These are phyloP conservation scores for Didymodactylos carnosus DNA, from an alignment of 2,888 invertebrate genomes.

Conservation along the genomic window DNA sequence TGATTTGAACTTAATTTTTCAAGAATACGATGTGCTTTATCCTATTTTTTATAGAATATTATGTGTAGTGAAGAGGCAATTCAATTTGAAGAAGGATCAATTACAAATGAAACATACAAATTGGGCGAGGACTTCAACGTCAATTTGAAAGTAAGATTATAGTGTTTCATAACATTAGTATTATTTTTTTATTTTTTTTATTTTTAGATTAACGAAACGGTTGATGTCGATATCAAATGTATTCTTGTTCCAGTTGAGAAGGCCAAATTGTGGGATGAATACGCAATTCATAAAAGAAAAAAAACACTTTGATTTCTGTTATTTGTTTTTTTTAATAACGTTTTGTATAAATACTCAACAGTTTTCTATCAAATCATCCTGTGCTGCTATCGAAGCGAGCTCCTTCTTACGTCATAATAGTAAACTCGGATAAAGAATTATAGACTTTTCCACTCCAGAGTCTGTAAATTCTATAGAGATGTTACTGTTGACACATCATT, in stretches of 20 bases:
- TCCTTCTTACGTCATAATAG: too few relatives aligned
- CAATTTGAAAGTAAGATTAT: neutral
- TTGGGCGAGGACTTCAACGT: conserved; percentile 8
- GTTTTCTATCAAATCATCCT: too few relatives aligned
- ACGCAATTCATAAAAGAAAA: neutral
- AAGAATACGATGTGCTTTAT: neutral
- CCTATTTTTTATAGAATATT: neutral
- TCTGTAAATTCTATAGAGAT: too few relatives aligned
- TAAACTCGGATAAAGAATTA: too few relatives aligned
- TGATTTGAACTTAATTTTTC: neutral
- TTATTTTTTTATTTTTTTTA: neutral
- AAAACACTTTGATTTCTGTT: too few relatives aligned
- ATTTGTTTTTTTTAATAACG: too few relatives aligned
- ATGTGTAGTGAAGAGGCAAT: conserved; percentile 10
- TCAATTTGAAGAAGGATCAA: neutral
- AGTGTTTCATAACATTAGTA: neutral
- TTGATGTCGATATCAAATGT: neutral
- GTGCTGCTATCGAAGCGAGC: too few relatives aligned
- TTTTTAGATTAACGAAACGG: neutral
- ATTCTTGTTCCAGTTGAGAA: neutral
- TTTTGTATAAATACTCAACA: too few relatives aligned
- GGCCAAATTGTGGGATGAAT: conserved; percentile 11
- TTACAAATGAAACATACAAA: neutral
- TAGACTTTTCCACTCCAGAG: too few relatives aligned
- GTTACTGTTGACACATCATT: too few relatives aligned